Base-by-base conservation (phyloP, 2,888 invertebrate species). In the Andricus quercusramuli region DNA sequence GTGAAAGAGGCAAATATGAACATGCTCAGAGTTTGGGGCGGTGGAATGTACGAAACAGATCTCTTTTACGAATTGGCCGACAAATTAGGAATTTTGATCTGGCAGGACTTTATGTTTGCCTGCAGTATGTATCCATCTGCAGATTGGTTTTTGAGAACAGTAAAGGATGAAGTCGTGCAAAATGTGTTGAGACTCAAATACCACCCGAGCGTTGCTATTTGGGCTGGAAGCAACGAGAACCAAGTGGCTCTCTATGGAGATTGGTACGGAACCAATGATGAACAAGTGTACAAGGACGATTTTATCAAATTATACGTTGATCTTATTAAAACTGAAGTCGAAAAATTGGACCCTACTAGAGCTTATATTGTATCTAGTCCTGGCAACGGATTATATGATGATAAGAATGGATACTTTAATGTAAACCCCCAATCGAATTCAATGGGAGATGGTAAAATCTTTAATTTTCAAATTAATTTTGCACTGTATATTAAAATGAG, bases 61-160 rank as follows among this genome's bases (percentile, higher is more conserved):
- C 94, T 95, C 80, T 99, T 99, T 93, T 99, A 99, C 91, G 94
- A 96, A 83, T 91, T 96, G 56, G 97, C 98, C 79, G 99, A 99
- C 91, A 94, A 96, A 89, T 93, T 97, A 77, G 99, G 99, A 1
- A 96, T 99, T 70, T 94, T 99, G 88, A 96, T 99, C 79, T 99
- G 99, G 99, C 99, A 99, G 92, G 99, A 99, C 92, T 96, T 99
- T 90, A 97, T 99, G 96, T 99, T 99, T 92, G 99, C 99, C 0
- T 99, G 98, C 90, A 95, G 97, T 29, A 96, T 99, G 96, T 99
- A 99, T 93, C 99, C 99, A 0, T 94, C 95, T 0, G 95, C 95
- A 80, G 88, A 93, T 0, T 93, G 94, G 1, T 99, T 97, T 93
- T 93, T 99, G 37, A 89, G 94, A 5, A 95, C 95, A 3, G 97